Base-by-base conservation (phyloP, 2,113 vertebrate genomes). In the Pseudonaja textilis region DNA sequence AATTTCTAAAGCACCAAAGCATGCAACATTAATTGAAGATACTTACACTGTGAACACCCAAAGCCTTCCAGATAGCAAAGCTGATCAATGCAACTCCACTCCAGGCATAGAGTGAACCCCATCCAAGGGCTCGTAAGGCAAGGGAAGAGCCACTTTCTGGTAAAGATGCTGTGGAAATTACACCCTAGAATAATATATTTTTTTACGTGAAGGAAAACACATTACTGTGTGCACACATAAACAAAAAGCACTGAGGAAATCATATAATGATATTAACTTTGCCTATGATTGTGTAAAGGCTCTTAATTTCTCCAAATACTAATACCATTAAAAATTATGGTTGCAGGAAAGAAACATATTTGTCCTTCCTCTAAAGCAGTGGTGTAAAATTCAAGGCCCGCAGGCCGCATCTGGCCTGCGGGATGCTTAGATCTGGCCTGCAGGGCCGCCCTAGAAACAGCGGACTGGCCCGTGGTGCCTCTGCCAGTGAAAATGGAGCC, bases 21-120 rank as follows among this genome's bases (percentile, higher is more conserved):
- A 92, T 50, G 8, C 26, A 25, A 64, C 89, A 3, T 61, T 20
- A 56, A 89, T 52, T 55, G 8, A 69, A 52, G 92, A 45, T 97
- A 98, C 99, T 96, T 96, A 99, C 99, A 55, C 97, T 98, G 96
- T 99, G 99, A 85, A 99, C 98, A 0, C 98, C 99, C 52, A 99
- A 94, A 45, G 97, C 98, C 92, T 99, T 99, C 98, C 99, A 99
- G 95, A 98, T 96, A 0, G 98, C 94, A 89, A 98, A 97, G 93
- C 98, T 98, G 91, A 99, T 97, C 92, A 99, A 93, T 1, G 99
- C 99, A 26, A 99, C 98, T 10, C 99, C 99, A 0, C 98, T 98
- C 98, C 98, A 99, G 0, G 99, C 98, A 0, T 96, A 99, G 2
- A 99, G 97, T 0, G 99, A 99, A 14, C 99, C 99, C 98, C 98